Evolutionary conservation across 1,140 invertebrate species (phyloP).

Genomic region (Diorhabda elongata): DNA sequence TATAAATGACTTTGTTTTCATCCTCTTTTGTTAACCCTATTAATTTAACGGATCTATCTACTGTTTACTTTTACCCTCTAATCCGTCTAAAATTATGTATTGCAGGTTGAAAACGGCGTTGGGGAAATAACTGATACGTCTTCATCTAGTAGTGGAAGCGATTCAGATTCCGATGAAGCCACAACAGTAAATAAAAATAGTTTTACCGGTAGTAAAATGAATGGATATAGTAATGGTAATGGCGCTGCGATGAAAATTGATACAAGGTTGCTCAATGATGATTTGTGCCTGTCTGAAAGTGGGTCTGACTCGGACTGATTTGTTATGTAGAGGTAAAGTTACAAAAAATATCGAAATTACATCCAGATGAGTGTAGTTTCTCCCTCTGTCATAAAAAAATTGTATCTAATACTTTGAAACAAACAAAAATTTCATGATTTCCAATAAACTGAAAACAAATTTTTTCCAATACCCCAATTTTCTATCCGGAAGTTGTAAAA

Average conservation of each 20-base stretch:
- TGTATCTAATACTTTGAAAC: no score
- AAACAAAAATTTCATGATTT: no score
- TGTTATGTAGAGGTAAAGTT: slow-evolving; percentile 10
- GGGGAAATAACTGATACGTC: slow-evolving; percentile 42
- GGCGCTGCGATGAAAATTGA: slow-evolving; percentile 42
- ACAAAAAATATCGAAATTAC: no score
- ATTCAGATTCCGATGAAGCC: slow-evolving; percentile 42
- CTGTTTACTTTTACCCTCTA: no score
- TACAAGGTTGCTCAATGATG: slow-evolving; percentile 64
- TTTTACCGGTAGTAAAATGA: slow-evolving; percentile 23
- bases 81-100: not conserved
- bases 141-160: slow-evolving; percentile 42
- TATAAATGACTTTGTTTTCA: no score
- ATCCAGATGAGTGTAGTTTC: no score
- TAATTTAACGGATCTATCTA: no score
- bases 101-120: slow-evolving; percentile 28
- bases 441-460: no score
- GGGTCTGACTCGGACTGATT: slow-evolving; percentile 54
- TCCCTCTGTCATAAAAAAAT: no score
- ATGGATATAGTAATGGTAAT: slow-evolving; percentile 46
- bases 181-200: slow-evolving; percentile 26
- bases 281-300: slow-evolving; percentile 74
- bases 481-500: no score
- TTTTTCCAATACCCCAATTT: no score
- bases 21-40: no score